Evolutionary conservation across 2,888 invertebrate species (phyloP).

Genomic region (Meganola albula): DNA sequence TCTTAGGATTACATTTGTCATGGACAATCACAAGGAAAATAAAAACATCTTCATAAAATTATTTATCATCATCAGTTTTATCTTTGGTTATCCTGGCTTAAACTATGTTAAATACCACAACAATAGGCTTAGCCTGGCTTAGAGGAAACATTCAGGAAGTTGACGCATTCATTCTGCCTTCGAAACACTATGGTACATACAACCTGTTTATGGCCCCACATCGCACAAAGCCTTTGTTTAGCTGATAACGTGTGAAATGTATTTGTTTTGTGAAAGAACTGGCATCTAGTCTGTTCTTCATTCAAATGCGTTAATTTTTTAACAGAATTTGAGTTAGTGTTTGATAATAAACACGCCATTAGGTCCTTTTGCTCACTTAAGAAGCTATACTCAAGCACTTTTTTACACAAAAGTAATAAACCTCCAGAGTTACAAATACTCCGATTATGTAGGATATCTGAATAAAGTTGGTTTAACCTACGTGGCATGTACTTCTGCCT

Average conservation of each 20-base stretch:
- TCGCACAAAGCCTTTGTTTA: constrained; percentile 48
- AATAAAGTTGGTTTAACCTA: too few relatives aligned
- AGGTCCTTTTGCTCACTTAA: too few relatives aligned
- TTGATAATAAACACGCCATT: too few relatives aligned
- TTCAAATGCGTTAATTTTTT: too few relatives aligned
- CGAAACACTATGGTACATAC: constrained; percentile 17
- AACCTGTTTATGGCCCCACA: constrained; percentile 45
- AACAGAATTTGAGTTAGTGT: too few relatives aligned
- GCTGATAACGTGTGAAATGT: constrained; percentile 45
- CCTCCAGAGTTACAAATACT: too few relatives aligned
- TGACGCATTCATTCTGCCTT: constrained; percentile 55
- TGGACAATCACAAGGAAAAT: constrained; percentile 19
- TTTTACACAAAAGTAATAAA: too few relatives aligned
- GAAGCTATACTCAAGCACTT: too few relatives aligned
- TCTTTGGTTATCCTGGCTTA: constrained; percentile 48
- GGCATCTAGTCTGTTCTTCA: too few relatives aligned
- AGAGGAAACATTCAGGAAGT: constrained; percentile 54
- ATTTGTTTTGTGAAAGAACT: constrained; percentile 17
- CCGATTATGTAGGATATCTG: too few relatives aligned
- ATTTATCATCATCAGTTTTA: constrained; percentile 40
- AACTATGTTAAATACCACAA: constrained; percentile 17
- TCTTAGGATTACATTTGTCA: constrained; percentile 22
- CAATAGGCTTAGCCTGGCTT: constrained; percentile 29
- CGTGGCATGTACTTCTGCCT: too few relatives aligned
- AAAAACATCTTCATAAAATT: constrained; percentile 30